Base-by-base conservation (phyloP, 2,888 invertebrate species). In the Euphydryas editha region DNA sequence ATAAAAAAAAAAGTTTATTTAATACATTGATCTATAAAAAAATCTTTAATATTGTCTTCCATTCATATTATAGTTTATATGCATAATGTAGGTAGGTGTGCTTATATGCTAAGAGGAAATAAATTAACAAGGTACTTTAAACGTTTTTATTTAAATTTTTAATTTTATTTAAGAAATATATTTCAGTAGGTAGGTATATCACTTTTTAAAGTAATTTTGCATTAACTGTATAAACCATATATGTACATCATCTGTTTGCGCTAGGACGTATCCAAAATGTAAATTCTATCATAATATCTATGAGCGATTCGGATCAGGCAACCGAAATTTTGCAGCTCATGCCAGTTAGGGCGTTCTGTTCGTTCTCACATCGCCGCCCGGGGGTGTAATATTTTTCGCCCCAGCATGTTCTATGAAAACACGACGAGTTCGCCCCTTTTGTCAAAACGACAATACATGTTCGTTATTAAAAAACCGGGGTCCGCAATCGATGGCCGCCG, bases 341-440 rank as follows among this genome's bases (percentile, higher is more conserved):
- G 77, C 75, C 75, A 75, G 77, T 75, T 75, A 78, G 80, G 76
- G 77, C 70, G 75, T 70, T 72, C 72, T 69, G 75, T 70, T 72
- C 72, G 76, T 79, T 80, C 81, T 82, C 81, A 80, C 82, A 81
- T 78, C 78, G 78, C 78, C 81, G 88, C 91, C 91, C 73, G 82
- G 80, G 92, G 91, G 92, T 92, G 91, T 88, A 89, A 91, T 90
- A 89, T 90, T 91, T 91, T 91, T 90, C 91, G 83, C 92, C 90
- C 92, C 80, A 81, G 71, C 78, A 65, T 74, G 73, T 72, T 56
- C 75, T 84, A 85, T 83, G 85, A 88, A 86, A 89, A 87, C 86
- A 85, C 75, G 80, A 78, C 77, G 74, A 75, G 75, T 81, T 83
- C 78, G 80, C 79, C 81, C 82, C 81, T 80, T 83, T 87, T 87